phyloP scores from a whole-genome alignment of 2,797 vertebrate genomes.

The Sebastes steindachneri region DNA sequence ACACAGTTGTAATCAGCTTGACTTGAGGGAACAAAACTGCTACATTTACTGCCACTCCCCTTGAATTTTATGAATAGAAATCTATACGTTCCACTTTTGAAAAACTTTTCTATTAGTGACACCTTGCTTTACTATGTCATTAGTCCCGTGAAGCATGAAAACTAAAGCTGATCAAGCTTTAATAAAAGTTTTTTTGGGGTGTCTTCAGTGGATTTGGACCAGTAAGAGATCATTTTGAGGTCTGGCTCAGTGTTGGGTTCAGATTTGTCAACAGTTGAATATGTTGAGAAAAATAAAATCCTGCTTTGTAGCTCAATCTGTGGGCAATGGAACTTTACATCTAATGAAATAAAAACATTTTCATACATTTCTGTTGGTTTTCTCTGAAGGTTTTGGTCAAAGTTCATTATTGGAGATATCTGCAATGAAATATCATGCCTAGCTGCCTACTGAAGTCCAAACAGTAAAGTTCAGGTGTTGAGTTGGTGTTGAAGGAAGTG shows the following conservation, averaged over 20 bases:
- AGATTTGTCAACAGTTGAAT: constrained; percentile 17
- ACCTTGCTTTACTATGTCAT: constrained; percentile 38
- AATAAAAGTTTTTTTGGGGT: neutral
- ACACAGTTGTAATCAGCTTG: neutral
- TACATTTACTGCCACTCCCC: constrained; percentile 70
- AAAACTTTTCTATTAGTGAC: constrained; percentile 47
- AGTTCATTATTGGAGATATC: neutral
- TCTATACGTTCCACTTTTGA: constrained; percentile 22
- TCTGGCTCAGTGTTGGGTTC: neutral
- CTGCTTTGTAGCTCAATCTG: constrained; percentile 62
- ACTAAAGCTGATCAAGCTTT: constrained; percentile 1
- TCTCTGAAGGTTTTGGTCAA: neutral
- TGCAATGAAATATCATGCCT: neutral
- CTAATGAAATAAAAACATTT: constrained; percentile 77
- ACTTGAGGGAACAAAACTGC: constrained; percentile 62
- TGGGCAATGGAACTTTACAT: constrained; percentile 75
- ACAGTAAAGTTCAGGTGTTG: neutral
- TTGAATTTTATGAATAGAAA: constrained; percentile 38
- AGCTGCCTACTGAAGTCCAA: neutral
- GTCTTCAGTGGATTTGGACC: constrained; percentile 21
- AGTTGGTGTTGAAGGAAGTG: neutral
- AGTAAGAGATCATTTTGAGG: constrained; percentile 22
- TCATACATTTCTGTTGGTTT: constrained; percentile 60
- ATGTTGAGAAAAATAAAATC: constrained; percentile 32
- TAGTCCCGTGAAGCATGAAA: constrained; percentile 30